phyloP scores from a whole-genome alignment of 37 sponge, comb jelly and placozoan species.

The Chondrosia reniformis region DNA sequence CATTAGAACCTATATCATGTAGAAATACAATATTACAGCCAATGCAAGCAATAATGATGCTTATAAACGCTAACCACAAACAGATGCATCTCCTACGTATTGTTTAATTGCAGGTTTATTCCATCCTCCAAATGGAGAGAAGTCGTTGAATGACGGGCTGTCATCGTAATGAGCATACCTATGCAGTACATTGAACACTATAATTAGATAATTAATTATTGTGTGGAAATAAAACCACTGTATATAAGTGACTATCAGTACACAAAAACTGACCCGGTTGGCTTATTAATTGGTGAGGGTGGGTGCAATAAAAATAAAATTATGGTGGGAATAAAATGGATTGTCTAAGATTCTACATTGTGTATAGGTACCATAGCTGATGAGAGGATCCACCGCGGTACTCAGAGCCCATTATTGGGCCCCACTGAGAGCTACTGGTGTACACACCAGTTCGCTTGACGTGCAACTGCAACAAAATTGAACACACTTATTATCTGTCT shows the following conservation, averaged over 20 bases:
- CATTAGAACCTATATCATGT: constrained; percentile 20
- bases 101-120: constrained; percentile 68
- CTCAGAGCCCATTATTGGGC: constrained; percentile 61
- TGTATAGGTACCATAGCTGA: constrained; percentile 86
- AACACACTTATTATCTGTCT: too few species aligned
- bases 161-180: constrained; percentile 85
- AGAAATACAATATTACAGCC: not conserved
- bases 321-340: too few species aligned
- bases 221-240: not conserved
- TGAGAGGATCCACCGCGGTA: constrained; percentile 60
- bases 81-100: constrained; percentile 45
- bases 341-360: too few species aligned
- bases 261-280: too few species aligned
- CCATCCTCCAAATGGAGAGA: constrained; percentile 80
- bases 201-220: not conserved
- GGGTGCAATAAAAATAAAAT: too few species aligned
- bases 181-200: too few species aligned
- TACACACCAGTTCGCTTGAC: constrained; percentile 79
- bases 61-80: constrained; percentile 45
- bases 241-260: too few species aligned
- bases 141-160: constrained; percentile 76
- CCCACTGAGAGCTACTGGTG: constrained; percentile 80
- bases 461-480: constrained; percentile 36
- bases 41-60: not conserved
- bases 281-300: too few species aligned